These are phyloP conservation scores for Thumatha senex DNA, from an alignment of 2,888 invertebrate genomes.

Conservation along the genomic window DNA sequence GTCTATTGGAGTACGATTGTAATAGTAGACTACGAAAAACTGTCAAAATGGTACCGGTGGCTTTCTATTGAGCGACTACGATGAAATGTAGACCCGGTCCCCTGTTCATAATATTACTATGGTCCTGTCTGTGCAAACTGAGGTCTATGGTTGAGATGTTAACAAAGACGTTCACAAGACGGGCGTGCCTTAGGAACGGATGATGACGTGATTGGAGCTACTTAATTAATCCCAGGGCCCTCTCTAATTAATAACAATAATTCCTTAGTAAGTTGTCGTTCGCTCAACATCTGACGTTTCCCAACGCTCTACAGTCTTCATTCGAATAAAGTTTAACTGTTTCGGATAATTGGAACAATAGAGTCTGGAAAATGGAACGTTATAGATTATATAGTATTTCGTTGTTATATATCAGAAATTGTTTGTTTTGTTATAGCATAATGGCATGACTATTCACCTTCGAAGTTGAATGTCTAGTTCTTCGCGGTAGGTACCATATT, in stretches of 20 bases:
- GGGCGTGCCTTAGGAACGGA: constrained; percentile 61
- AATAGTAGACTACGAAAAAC: no score
- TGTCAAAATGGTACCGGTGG: no score
- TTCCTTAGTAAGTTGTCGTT: constrained; percentile 61
- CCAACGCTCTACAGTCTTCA: constrained; percentile 47
- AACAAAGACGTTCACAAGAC: constrained; percentile 78
- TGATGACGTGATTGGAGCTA: constrained; percentile 79
- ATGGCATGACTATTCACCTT: constrained; percentile 8
- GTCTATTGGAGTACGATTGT: no score
- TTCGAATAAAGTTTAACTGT: constrained; percentile 57
- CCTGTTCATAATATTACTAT: no score
- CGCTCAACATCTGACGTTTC: constrained; percentile 74
- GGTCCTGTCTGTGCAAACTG: constrained; percentile 33
- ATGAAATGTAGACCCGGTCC: no score
- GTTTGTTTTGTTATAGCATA: constrained; percentile 17
- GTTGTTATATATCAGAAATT: constrained; percentile 29
- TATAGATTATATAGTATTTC: constrained; percentile 24
- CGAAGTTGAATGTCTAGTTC: background rate
- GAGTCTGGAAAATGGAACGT: constrained; percentile 37
- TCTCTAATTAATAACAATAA: constrained; percentile 82
- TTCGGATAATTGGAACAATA: constrained; percentile 45
- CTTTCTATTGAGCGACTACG: no score
- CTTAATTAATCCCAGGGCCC: constrained; percentile 79
- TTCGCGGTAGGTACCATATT: background rate
- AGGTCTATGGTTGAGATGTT: constrained; percentile 62